Conservation (phyloP, 1,140 invertebrate genomes). For the Megalopta genalis region DNA sequence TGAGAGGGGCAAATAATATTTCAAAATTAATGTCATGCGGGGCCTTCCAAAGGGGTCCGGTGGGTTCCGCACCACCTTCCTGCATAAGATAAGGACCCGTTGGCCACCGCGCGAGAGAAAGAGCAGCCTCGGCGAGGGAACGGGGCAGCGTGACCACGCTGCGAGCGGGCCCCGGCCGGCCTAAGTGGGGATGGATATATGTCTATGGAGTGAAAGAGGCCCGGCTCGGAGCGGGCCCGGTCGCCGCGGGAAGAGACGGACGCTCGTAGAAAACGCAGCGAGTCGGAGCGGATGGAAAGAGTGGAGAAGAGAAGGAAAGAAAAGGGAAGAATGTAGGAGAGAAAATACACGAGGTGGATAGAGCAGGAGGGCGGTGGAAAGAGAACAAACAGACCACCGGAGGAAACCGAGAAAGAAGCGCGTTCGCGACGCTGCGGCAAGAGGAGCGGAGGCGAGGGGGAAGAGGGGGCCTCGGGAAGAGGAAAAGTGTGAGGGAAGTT, state of each 20-base stretch:
- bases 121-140: conserved; percentile 23
- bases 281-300: too few species aligned
- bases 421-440: background rate
- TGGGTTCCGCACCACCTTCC: conserved; percentile 61
- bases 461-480: background rate
- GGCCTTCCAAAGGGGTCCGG: conserved; percentile 58
- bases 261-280: background rate
- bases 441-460: background rate
- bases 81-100: conserved; percentile 65
- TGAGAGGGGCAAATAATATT: conserved; percentile 69
- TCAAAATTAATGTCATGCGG: conserved; percentile 74
- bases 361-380: background rate
- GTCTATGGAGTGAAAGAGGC: conserved; percentile 40
- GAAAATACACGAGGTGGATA: background rate
- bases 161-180: background rate
- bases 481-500: conserved; percentile 28
- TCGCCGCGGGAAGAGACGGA: background rate
- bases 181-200: conserved; percentile 35
- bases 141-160: conserved; percentile 31
- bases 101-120: conserved; percentile 54
- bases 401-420: conserved; percentile 41
- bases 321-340: background rate
- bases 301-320: background rate
- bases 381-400: conserved; percentile 29
- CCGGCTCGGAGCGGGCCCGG: background rate